Conservation (phyloP, 2,113 vertebrate species). For the Campylomormyrus numenius region DNA sequence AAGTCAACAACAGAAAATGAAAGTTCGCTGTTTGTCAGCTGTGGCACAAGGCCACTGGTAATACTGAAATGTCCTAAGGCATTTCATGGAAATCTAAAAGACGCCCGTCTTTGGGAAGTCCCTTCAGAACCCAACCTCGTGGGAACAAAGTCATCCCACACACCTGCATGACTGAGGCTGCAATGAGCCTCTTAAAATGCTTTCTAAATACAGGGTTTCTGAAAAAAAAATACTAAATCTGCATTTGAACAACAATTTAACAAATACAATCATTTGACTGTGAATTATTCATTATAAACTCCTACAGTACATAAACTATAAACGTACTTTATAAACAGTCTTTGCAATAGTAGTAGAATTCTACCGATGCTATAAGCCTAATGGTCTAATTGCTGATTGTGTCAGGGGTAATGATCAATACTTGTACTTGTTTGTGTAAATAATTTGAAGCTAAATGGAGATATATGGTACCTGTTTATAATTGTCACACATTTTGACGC, state of each 20-base stretch:
- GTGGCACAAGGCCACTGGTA: background rate
- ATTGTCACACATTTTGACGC: background rate
- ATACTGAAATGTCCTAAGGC: background rate
- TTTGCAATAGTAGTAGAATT: background rate
- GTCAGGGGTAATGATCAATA: background rate
- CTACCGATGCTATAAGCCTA: background rate
- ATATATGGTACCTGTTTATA: background rate
- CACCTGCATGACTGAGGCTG: background rate
- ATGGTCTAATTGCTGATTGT: background rate
- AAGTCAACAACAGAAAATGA: background rate
- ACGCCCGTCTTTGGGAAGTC: background rate
- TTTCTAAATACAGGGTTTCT: background rate
- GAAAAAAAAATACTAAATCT: background rate
- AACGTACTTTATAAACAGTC: background rate
- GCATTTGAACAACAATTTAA: background rate
- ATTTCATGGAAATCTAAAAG: background rate
- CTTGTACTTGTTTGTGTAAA: background rate
- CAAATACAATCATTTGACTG: background rate
- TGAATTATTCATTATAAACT: background rate
- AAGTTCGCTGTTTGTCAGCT: background rate
- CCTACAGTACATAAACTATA: background rate
- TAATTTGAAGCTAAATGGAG: background rate
- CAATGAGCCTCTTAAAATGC: background rate
- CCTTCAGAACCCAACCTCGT: background rate
- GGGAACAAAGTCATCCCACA: background rate